Conservation (phyloP, 2,113 vertebrate genomes). For the Acrocephalus arundinaceus region DNA sequence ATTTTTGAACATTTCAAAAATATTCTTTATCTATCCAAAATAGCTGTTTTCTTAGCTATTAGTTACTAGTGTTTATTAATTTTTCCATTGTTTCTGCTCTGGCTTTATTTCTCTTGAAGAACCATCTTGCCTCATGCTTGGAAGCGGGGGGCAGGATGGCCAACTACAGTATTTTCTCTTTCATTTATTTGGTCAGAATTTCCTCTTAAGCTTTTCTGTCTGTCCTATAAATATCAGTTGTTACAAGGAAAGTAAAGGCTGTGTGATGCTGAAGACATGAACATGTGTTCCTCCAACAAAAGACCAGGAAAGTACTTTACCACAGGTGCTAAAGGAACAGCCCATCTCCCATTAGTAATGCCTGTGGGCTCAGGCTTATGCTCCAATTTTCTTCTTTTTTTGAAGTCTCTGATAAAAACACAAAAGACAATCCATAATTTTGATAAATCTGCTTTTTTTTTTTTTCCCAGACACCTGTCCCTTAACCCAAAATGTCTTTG, state of each 20-base stretch:
- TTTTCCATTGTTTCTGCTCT: background rate
- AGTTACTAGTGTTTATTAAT: background rate
- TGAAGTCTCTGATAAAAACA: background rate
- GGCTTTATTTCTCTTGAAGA: background rate
- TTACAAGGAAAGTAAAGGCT: background rate
- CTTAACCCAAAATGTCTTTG: background rate
- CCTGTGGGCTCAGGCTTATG: background rate
- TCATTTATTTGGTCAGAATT: background rate
- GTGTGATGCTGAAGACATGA: background rate
- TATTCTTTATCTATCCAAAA: background rate
- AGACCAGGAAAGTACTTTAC: background rate
- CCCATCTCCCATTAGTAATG: background rate
- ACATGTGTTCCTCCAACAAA: background rate
- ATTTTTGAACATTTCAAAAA: background rate
- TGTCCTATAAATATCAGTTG: background rate
- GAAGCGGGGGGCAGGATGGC: background rate
- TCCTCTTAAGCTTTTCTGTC: background rate
- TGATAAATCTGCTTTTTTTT: background rate
- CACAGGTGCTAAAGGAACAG: background rate
- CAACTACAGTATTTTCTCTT: background rate
- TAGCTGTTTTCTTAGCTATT: background rate
- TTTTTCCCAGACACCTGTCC: background rate
- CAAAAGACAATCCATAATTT: background rate
- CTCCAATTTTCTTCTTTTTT: background rate
- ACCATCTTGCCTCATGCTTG: background rate